Conservation (phyloP, 2,113 vertebrate genomes). For the Gopherus flavomarginatus region DNA sequence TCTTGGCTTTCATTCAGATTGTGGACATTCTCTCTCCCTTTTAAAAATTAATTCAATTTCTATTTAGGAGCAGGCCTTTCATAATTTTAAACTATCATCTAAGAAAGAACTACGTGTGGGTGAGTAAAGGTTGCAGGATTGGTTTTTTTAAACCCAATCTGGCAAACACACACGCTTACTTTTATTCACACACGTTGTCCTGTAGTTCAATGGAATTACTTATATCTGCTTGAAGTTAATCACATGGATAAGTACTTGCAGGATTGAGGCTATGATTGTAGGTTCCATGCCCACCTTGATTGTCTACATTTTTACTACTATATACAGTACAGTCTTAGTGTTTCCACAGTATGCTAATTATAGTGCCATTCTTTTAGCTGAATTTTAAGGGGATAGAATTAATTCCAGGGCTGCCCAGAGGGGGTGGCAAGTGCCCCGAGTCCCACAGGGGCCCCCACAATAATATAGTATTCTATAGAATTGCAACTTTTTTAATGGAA, state of each 20-base stretch:
- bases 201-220: too few relatives aligned
- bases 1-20: not conserved
- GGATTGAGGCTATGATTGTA: slow-evolving; percentile 5
- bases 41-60: not conserved
- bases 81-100: not conserved
- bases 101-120: not conserved
- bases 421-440: too few relatives aligned
- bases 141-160: not conserved
- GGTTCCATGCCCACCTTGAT: not conserved
- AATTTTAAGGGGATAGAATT: not conserved
- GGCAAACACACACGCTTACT: not conserved
- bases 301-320: too few relatives aligned
- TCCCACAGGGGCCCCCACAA: too few relatives aligned
- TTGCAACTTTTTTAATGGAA: too few relatives aligned
- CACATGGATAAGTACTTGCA: not conserved
- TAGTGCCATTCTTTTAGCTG: too few relatives aligned
- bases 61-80: not conserved
- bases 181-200: not conserved
- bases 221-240: not conserved
- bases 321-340: not conserved
- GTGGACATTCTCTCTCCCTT: not conserved
- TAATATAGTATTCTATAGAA: too few relatives aligned
- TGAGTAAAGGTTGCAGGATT: not conserved
- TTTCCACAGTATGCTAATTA: not conserved
- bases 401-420: not conserved